phyloP scores from a whole-genome alignment of 2,797 vertebrate genomes.

The Valencia hispanica region DNA sequence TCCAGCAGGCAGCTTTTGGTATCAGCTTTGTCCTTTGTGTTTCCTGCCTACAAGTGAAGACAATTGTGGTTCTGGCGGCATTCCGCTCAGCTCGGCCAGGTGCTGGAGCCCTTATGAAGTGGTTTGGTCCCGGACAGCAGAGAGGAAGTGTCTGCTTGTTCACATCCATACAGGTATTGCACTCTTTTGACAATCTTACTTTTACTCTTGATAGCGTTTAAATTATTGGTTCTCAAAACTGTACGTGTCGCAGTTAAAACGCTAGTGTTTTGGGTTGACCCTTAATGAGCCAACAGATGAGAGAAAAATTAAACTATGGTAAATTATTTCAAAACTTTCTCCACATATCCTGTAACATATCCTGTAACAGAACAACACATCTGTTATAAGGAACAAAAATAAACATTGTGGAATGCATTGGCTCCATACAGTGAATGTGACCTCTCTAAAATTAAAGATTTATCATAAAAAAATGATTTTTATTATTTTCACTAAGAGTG shows the following conservation, averaged over 20 bases:
- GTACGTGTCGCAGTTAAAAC: neutral
- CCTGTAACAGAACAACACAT: neutral
- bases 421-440: neutral
- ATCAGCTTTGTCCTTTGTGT: slow-evolving; percentile 72
- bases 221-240: no score
- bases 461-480: neutral
- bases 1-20: slow-evolving; percentile 72
- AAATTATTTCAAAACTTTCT: neutral
- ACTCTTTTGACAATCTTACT: neutral
- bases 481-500: no score
- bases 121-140: slow-evolving; percentile 76
- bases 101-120: slow-evolving; percentile 65
- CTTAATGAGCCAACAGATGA: neutral
- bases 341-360: neutral
- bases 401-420: neutral
- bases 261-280: neutral
- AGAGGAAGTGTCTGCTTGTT: slow-evolving; percentile 71
- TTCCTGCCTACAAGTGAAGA: slow-evolving; percentile 73
- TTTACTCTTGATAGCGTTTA: neutral
- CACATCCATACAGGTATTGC: slow-evolving; percentile 73
- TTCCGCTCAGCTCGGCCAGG: slow-evolving; percentile 74
- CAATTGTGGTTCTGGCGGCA: slow-evolving; percentile 73
- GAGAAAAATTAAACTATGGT: neutral
- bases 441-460: neutral
- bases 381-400: neutral